Evolutionary conservation across 1,140 invertebrate species (phyloP).

Genomic region (Brachystomella parvula): DNA sequence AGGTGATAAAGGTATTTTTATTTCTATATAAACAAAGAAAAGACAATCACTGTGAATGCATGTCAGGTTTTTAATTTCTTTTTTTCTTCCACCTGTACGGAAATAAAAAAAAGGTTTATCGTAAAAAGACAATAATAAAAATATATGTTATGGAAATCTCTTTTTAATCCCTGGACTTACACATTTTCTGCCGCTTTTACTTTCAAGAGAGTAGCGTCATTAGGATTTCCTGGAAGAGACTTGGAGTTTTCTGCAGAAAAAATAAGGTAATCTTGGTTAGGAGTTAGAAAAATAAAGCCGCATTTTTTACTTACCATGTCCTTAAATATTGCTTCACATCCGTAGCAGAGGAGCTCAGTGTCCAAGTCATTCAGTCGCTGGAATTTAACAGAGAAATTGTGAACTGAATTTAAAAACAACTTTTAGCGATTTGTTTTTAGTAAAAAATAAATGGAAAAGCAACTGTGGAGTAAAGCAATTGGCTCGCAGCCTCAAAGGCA

Average conservation of each 20-base stretch:
- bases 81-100: too few species aligned
- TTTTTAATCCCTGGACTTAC: not conserved
- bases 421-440: too few species aligned
- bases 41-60: too few species aligned
- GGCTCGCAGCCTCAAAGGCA: too few species aligned
- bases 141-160: too few species aligned
- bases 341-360: conserved; percentile 25
- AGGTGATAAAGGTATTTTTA: too few species aligned
- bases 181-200: not conserved
- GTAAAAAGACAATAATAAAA: not conserved
- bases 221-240: conserved; percentile 1
- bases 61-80: too few species aligned
- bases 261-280: not conserved
- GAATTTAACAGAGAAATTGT: not conserved
- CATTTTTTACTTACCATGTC: conserved; percentile 28
- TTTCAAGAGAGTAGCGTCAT: not conserved
- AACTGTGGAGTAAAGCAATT: too few species aligned
- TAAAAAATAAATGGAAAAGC: too few species aligned
- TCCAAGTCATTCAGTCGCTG: not conserved
- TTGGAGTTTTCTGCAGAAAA: conserved; percentile 1
- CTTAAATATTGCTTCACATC: conserved; percentile 26
- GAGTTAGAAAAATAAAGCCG: not conserved
- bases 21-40: too few species aligned
- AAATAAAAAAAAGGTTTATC: too few species aligned
- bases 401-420: too few species aligned